These are phyloP conservation scores for Holacanthus passer DNA, from an alignment of 2,113 vertebrate genomes.

Conservation along the genomic window DNA sequence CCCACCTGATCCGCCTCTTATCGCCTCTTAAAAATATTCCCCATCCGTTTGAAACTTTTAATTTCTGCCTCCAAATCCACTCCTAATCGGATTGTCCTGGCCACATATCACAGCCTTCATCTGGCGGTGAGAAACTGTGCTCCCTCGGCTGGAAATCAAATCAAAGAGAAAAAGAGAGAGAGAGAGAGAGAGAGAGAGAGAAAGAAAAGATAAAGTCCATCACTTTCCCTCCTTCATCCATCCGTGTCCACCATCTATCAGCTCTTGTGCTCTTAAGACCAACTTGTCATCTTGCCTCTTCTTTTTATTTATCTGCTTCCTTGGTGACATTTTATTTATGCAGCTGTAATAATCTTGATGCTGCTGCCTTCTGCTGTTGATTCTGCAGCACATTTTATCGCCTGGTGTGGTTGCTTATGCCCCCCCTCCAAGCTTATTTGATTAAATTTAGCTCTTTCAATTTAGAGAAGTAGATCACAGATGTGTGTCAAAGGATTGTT, in stretches of 20 bases:
- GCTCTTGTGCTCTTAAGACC: neutral
- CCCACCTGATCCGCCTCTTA: slow-evolving; percentile 76
- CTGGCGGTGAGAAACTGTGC: slow-evolving; percentile 65
- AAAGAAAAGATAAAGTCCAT: neutral
- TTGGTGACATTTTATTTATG: slow-evolving; percentile 51
- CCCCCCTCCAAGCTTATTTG: slow-evolving; percentile 71
- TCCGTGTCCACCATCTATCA: neutral
- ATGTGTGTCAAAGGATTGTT: slow-evolving; percentile 78
- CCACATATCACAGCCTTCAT: slow-evolving; percentile 71
- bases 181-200: too few species aligned
- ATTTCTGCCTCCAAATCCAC: slow-evolving; percentile 77
- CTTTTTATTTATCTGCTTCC: slow-evolving; percentile 27
- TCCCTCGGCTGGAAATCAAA: slow-evolving; percentile 70
- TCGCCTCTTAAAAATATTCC: slow-evolving; percentile 69
- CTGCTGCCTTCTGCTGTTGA: slow-evolving; percentile 78
- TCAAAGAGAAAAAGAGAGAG: neutral
- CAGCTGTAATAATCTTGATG: slow-evolving; percentile 70
- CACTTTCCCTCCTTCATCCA: slow-evolving; percentile 4
- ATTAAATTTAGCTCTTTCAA: slow-evolving; percentile 80
- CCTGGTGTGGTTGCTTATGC: slow-evolving; percentile 65
- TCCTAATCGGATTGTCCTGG: slow-evolving; percentile 76
- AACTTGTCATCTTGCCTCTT: neutral
- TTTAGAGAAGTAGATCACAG: slow-evolving; percentile 79
- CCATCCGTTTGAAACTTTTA: slow-evolving; percentile 78
- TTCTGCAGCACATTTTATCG: slow-evolving; percentile 69